These are phyloP conservation scores for Aphyosemion australe DNA, from an alignment of 2,113 vertebrate genomes.

Conservation along the genomic window DNA sequence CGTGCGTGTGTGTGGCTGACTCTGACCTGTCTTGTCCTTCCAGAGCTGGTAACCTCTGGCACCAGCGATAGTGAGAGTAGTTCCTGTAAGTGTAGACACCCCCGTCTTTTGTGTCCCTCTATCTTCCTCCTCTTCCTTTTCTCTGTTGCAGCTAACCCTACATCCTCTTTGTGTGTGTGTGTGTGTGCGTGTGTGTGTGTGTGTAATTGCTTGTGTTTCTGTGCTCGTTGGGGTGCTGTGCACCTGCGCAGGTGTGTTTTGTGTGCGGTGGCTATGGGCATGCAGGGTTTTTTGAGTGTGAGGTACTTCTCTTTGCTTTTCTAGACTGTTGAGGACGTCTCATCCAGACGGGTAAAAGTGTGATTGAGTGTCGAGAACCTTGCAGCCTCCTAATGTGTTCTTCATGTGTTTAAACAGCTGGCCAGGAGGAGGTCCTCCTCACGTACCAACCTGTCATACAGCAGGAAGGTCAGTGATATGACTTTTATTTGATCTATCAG, in stretches of 20 bases:
- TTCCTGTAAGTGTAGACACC: conserved; percentile 91
- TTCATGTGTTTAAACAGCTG: conserved; percentile 79
- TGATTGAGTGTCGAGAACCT: not conserved
- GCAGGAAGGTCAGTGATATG: conserved; percentile 89
- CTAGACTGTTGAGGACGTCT: conserved; percentile 42
- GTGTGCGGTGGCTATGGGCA: conserved; percentile 24
- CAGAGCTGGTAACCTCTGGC: conserved; percentile 98
- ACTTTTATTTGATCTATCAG: not conserved
- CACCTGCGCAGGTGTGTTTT: conserved; percentile 9
- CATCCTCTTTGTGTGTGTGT: conserved; percentile 19
- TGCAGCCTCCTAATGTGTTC: conserved; percentile 23
- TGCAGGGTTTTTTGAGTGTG: conserved; percentile 11
- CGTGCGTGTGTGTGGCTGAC: conserved; percentile 78
- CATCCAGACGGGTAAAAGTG: not conserved
- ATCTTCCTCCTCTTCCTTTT: conserved; percentile 5
- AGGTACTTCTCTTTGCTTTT: conserved; percentile 19
- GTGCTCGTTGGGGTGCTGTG: conserved; percentile 16
- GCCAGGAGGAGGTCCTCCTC: conserved; percentile 91
- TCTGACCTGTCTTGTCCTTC: conserved; percentile 87
- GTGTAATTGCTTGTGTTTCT: conserved; percentile 4
- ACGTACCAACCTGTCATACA: conserved; percentile 96
- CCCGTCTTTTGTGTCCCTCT: conserved; percentile 31
- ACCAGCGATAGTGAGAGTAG: conserved; percentile 99
- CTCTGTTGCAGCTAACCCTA: not conserved
- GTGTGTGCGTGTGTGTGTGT: conserved; percentile 16